Percentiles rank a stretch among this genome's conserved stretches.
Conservation (phyloP, 2,888 invertebrate species). For the Sminthurinus aureus region DNA sequence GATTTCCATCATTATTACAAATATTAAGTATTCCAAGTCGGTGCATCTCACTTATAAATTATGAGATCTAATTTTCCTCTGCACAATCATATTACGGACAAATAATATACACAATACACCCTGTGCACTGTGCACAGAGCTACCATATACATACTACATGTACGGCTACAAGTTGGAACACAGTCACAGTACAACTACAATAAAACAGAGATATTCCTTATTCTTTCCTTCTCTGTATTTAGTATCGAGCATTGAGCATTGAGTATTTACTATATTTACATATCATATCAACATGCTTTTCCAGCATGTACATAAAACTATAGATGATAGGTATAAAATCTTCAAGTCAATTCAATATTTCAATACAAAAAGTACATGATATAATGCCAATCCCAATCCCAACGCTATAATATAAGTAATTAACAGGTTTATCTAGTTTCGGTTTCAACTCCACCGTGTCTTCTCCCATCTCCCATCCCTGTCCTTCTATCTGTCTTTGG, state of each 20-base stretch:
- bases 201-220: not conserved
- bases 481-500: not conserved
- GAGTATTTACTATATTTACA: not conserved
- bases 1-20: not conserved
- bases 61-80: constrained; percentile 10
- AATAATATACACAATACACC: not conserved
- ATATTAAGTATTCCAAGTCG: constrained; percentile 12
- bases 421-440: constrained; percentile 25
- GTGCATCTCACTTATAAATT: constrained; percentile 24
- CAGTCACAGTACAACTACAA: not conserved
- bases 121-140: too few relatives aligned
- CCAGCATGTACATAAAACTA: not conserved
- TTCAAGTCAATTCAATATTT: not conserved
- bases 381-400: not conserved
- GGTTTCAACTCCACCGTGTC: too few relatives aligned
- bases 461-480: not conserved
- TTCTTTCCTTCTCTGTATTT: too few relatives aligned
- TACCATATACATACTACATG: not conserved
- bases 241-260: not conserved
- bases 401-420: not conserved
- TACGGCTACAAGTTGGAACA: not conserved
- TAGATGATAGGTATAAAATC: not conserved
- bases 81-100: not conserved
- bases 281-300: not conserved
- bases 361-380: not conserved